phyloP scores from a whole-genome alignment of 2,113 vertebrate genomes.

The Isurus oxyrinchus region DNA sequence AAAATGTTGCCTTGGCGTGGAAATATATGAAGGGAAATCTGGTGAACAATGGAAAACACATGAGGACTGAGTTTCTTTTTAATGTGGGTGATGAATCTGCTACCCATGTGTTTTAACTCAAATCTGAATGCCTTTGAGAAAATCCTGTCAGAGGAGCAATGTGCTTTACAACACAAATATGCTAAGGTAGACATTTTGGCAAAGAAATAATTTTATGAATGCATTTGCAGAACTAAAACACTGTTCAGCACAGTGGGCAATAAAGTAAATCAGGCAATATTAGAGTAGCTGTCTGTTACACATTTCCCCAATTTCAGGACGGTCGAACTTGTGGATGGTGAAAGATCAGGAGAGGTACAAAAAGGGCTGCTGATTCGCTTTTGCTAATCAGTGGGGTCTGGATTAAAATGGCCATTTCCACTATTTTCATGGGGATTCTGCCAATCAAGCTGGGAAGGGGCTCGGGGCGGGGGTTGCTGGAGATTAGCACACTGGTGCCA shows the following conservation, averaged over 20 bases:
- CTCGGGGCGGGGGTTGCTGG: neutral
- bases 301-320: neutral
- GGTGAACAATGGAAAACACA: conserved; percentile 10
- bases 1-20: neutral
- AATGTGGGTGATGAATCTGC: conserved; percentile 32
- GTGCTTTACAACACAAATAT: neutral
- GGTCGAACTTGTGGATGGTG: neutral
- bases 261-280: neutral
- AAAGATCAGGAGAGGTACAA: neutral
- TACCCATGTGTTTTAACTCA: conserved; percentile 27
- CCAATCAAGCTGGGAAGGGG: neutral
- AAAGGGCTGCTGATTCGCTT: fast-evolving
- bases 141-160: neutral
- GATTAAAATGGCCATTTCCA: neutral
- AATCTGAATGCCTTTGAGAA: conserved; percentile 8
- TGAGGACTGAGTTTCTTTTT: neutral
- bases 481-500: no score
- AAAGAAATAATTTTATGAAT: neutral
- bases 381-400: neutral
- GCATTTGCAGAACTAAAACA: neutral
- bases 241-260: neutral
- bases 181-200: conserved; percentile 23
- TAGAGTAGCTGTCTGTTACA: neutral
- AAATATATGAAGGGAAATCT: neutral
- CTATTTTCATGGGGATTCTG: neutral